A percentile compares a stretch with the other conserved stretches of the same genome.
Evolutionary conservation across 2,888 invertebrate species (phyloP).

Genomic region (Lasioglossum leucozonium): DNA sequence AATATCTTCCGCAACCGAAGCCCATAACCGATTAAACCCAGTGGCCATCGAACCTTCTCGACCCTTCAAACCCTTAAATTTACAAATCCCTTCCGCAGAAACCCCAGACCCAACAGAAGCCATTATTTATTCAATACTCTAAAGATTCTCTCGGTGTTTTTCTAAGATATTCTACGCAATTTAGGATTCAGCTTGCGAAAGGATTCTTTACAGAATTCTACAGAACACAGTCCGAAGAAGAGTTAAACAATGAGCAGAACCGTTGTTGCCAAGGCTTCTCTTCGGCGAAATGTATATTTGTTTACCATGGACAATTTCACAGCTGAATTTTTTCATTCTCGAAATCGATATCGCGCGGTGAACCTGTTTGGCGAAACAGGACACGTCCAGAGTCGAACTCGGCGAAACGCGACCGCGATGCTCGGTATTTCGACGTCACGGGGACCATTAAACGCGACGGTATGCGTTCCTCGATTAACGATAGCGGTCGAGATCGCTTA

Average conservation of each 20-base stretch:
- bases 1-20: not conserved
- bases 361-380: not conserved
- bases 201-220: not conserved
- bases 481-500: not conserved
- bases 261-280: too few species aligned
- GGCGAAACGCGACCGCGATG: not conserved
- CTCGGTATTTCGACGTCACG: slow-evolving; percentile 1
- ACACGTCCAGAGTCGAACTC: not conserved
- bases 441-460: slow-evolving; percentile 5
- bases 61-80: not conserved
- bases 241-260: too few species aligned
- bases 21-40: not conserved
- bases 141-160: not conserved
- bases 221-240: not conserved
- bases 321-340: not conserved
- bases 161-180: not conserved
- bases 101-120: too few species aligned
- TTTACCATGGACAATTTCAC: too few species aligned
- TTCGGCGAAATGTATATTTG: too few species aligned
- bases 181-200: not conserved
- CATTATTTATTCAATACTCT: too few species aligned
- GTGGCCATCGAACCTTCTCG: not conserved
- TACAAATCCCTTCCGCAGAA: not conserved
- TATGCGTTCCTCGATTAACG: not conserved
- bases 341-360: not conserved